Evolutionary conservation across 2,797 vertebrate genomes (phyloP), one percentile per base, ranked within the genome.

Genomic region (Periophthalmus magnuspinnatus): DNA sequence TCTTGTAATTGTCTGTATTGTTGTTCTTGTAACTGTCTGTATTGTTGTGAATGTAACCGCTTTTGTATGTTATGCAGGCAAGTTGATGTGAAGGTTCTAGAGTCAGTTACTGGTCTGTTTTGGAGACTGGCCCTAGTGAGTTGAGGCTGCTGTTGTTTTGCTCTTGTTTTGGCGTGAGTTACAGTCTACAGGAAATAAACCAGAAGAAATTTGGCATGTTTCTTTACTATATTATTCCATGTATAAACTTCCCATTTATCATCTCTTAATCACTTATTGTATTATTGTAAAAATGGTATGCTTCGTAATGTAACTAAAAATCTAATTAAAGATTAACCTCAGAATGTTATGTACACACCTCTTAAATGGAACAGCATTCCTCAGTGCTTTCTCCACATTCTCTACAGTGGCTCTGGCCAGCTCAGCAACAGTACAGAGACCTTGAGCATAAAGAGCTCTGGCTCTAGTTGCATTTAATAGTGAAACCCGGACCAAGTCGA

Each of bases 401-500:
- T 75, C 80, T 61, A 92, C 67, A 56, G 81, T 87, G 52, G 94
- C 96, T 76, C 93, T 94, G 61, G 97, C 97, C 3, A 99, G 91
- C 71, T 97, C 95, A 13, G 96, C 95, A 41, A 99, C 95, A 0
- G 96, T 98, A 80, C 95, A 86, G 64, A 97, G 94, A 45, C 97
- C 96, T 60, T 95, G 91, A 0, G 89, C 89, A 55, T 96, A 98
- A 3, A 99, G 93, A 0, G 81, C 88, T 83, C 97, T 93, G 60
- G 97, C 97, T 82, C 94, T 85, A 75, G 94, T 94, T 0, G 96
- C 97, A 0, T 97, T 99, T 67, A 99, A 91, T 67, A 96, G 90
- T 45, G 96, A 96, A 72, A 99, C 90, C 41, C 96, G 93, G 34
- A 99, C 95, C 66, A 99, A 91, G 90, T 99, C 97, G 19, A 97